Percentiles rank a stretch among this genome's conserved stretches.
Conservation (phyloP, 2,797 vertebrate genomes). For the Sebastes hubbsi region DNA sequence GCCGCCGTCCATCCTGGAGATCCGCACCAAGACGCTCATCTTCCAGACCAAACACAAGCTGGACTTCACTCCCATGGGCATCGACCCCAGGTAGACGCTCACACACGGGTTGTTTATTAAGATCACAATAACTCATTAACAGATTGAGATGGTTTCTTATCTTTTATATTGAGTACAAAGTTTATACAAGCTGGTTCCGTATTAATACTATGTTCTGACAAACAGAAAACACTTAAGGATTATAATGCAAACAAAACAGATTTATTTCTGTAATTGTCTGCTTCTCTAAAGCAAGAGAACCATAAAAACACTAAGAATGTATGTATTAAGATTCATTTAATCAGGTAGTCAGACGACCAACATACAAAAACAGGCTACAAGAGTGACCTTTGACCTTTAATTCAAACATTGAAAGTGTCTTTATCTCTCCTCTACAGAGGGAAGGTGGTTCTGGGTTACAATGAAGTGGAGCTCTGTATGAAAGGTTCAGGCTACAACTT, state of each 20-base stretch:
- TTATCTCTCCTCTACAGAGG: conserved; percentile 29
- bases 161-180: no score
- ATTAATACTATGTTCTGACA: not conserved
- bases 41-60: conserved; percentile 90
- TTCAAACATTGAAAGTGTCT: not conserved
- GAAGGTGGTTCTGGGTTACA: conserved; percentile 79
- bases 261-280: not conserved
- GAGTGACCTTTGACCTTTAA: not conserved
- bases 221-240: not conserved
- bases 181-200: not conserved
- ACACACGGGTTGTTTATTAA: not conserved
- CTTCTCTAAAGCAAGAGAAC: no score
- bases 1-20: conserved; percentile 85
- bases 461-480: conserved; percentile 75
- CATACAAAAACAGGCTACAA: not conserved
- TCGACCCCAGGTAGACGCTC: conserved; percentile 79
- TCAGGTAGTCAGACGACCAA: not conserved
- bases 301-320: not conserved
- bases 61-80: conserved; percentile 85
- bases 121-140: no score
- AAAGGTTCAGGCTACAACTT: conserved; percentile 83
- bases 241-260: not conserved
- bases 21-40: conserved; percentile 81
- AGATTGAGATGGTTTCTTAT: no score
- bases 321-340: not conserved